These are phyloP conservation scores for Eumacrocentrus americanus DNA, from an alignment of 2,888 invertebrate genomes.

Conservation along the genomic window DNA sequence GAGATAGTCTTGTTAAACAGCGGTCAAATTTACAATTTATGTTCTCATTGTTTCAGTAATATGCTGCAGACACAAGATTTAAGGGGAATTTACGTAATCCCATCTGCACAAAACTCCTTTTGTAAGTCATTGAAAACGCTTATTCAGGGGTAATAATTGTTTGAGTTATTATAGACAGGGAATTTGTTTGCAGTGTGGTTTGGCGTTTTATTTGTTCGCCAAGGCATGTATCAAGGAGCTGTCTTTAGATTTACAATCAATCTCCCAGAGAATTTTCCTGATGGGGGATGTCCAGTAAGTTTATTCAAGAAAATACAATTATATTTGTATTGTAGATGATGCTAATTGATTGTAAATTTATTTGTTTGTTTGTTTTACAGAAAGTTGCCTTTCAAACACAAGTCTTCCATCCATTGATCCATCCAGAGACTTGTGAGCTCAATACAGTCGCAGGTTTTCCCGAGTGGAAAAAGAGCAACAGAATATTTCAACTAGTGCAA, in stretches of 20 bases:
- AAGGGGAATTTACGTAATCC: slow-evolving; percentile 90
- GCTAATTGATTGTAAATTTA: slow-evolving; percentile 4
- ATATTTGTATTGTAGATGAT: no score
- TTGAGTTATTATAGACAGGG: no score
- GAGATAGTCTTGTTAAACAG: slow-evolving; percentile 12
- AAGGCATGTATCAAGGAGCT: slow-evolving; percentile 87
- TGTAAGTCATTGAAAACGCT: slow-evolving; percentile 65
- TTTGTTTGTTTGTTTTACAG: slow-evolving; percentile 64
- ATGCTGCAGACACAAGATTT: slow-evolving; percentile 84
- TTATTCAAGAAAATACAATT: no score
- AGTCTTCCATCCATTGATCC: slow-evolving; percentile 86
- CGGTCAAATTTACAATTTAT: slow-evolving; percentile 34
- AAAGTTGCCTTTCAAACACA: slow-evolving; percentile 82
- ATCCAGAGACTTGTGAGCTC: slow-evolving; percentile 77
- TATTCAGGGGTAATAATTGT: no score
- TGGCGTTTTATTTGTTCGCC: slow-evolving; percentile 87
- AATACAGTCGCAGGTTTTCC: slow-evolving; percentile 81
- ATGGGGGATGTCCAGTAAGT: slow-evolving; percentile 82
- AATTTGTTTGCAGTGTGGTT: slow-evolving; percentile 80
- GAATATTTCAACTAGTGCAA: slow-evolving; percentile 86
- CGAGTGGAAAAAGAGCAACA: slow-evolving; percentile 77
- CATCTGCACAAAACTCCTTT: slow-evolving; percentile 82
- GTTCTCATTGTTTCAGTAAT: slow-evolving; percentile 68
- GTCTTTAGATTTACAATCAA: slow-evolving; percentile 87
- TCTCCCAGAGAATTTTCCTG: slow-evolving; percentile 88